Base-by-base conservation (phyloP, 1,140 invertebrate species). In the Drosophila neocordata region DNA sequence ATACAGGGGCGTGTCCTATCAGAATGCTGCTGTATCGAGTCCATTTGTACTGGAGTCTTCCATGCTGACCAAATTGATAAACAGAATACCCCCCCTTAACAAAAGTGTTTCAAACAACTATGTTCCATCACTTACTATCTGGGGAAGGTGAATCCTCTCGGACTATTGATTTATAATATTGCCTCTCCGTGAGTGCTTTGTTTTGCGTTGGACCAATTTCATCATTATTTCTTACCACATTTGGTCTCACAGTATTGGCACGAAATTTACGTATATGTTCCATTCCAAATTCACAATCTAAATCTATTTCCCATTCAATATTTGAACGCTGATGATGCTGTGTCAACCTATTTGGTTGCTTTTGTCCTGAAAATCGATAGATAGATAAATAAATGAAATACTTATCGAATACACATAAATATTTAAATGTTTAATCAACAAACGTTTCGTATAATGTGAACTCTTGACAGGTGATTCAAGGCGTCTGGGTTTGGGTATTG, bases 271-370 rank as follows among this genome's bases (percentile, higher is more conserved):
- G 44, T n/a, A 82, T 78, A 8, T 71, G 11, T 0, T 82, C 79
- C 71, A 83, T 75, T n/a, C 75, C 67, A 3, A 82, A 41, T 22
- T 82, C 79, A 4, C 61, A 79, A 41, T 82, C 79, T 13, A 83
- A 41, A n/a, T 82, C 79, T 0, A 71, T 41, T 4, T 82, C 79
- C 8, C n/a, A 2, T 0, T 67, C 66, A 9, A 48, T 20, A 18
- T 12, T 12, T 5, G 13, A n/a, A 0, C 12, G 8, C 2, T 53
- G n/a, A 8, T 31, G 18, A 4, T n/a, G 12, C 6, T 6, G 5
- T 7, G 4, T 15, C 51, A 27, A 20, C 13, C 31, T 31, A 1
- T 41, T 24, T 0, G 8, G 27, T 7, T 27, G 5, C 5, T 56
- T 5, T 12, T 59, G n/a, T 22, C 66, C 77, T 79, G 4, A 9